Evolutionary conservation across 2,113 vertebrate genomes (phyloP).

Genomic region (Hirundichthys speculiger): DNA sequence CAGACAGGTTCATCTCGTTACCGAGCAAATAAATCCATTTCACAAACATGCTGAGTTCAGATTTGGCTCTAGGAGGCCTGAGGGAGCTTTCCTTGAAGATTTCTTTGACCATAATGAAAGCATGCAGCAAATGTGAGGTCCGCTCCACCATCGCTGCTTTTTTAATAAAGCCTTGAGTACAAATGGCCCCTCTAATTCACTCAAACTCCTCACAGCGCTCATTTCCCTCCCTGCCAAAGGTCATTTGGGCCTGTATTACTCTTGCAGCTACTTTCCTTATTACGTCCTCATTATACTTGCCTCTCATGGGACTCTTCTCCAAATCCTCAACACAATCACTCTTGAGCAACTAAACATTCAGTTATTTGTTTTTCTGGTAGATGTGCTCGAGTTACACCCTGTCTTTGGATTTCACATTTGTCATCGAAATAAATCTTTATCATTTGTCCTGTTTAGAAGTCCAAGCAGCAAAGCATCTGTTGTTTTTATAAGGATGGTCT

Average conservation of each 20-base stretch:
- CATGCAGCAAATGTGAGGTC: constrained; percentile 16
- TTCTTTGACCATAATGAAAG: constrained; percentile 39
- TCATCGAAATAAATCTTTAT: background rate
- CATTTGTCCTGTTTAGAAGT: background rate
- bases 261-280: constrained; percentile 26
- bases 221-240: constrained; percentile 59
- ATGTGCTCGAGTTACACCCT: too few species aligned
- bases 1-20: constrained; percentile 62
- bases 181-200: constrained; percentile 59
- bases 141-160: constrained; percentile 29
- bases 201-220: constrained; percentile 48
- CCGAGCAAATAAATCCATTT: constrained; percentile 53
- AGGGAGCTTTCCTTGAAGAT: constrained; percentile 36
- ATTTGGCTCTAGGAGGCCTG: constrained; percentile 44
- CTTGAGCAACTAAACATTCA: constrained; percentile 19
- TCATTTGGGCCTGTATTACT: constrained; percentile 41
- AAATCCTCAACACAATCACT: constrained; percentile 18
- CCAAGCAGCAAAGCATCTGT: too few species aligned
- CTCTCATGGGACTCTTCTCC: constrained; percentile 29
- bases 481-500: too few species aligned
- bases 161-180: constrained; percentile 57
- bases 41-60: constrained; percentile 45
- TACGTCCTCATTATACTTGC: constrained; percentile 27
- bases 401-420: background rate
- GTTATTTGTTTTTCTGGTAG: background rate